A percentile compares a stretch with the other conserved stretches of the same genome.
Evolutionary conservation across 2,888 invertebrate species (phyloP).

Genomic region (Archaeoteleia sp.): DNA sequence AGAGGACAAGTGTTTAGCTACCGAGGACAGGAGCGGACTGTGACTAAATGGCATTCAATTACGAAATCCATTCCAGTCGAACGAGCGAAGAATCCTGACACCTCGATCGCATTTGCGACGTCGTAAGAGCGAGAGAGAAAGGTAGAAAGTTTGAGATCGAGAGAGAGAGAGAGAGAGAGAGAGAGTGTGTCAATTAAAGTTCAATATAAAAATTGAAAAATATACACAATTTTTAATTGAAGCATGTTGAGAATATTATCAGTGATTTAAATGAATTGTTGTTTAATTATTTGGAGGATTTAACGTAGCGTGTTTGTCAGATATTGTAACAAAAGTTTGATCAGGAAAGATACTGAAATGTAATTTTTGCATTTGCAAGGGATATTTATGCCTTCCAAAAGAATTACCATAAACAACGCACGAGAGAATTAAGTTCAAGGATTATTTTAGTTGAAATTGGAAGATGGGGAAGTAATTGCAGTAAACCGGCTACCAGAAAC

Average conservation of each 20-base stretch:
- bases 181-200: too few species aligned
- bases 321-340: constrained; percentile 15
- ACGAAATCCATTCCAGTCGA: constrained; percentile 67
- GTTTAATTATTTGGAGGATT: too few species aligned
- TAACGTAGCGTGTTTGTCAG: constrained; percentile 21
- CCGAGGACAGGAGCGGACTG: constrained; percentile 33
- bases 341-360: constrained; percentile 57
- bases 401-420: constrained; percentile 73
- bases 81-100: constrained; percentile 59
- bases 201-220: too few species aligned
- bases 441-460: constrained; percentile 70
- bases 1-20: constrained; percentile 22
- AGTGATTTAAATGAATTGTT: too few species aligned
- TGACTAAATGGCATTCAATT: constrained; percentile 57
- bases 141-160: too few species aligned
- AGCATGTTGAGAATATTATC: too few species aligned
- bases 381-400: constrained; percentile 70
- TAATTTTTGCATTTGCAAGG: constrained; percentile 72
- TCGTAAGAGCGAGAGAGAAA: too few species aligned
- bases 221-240: too few species aligned
- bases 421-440: constrained; percentile 65
- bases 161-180: too few species aligned
- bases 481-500: constrained; percentile 59
- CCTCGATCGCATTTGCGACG: constrained; percentile 38
- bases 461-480: constrained; percentile 68